Base-by-base conservation (phyloP, 2,113 vertebrate genomes). In the Burhinus oedicnemus region DNA sequence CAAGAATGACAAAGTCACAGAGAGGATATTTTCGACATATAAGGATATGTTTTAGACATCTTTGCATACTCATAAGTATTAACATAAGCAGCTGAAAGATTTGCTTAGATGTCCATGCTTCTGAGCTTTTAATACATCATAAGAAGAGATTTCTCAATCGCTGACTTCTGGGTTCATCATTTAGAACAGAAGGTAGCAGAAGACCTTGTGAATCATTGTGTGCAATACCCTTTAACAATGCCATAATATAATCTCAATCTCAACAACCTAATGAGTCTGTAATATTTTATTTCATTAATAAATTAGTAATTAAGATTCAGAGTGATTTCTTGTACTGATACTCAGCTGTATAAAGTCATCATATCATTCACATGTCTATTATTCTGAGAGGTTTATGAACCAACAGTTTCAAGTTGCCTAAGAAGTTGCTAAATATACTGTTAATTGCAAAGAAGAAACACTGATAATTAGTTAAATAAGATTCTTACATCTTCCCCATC, bases 21-120 rank as follows among this genome's bases (percentile, higher is more conserved):
- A 69, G 65, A 90, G 72, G 85, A 95, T 97, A 84, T 94, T 97
- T 97, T 96, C 14, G 27, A 92, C 95, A 80, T 96, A 97, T 79
- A 97, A 97, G 94, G 89, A 22, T 69, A 69, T 76, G 79, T 74
- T 95, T 90, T 91, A 94, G 79, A 49, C 32, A 82, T 91, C 23
- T 29, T 88, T 94, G 77, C 57, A 47, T 57, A 79, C 68, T 29
- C 30, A 8, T 77, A 95, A 94, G 71, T 66, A 78, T 79, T 93
- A 95, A 90, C 83, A 90, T 62, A 95, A 89, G 51, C 60, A 91
- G 27, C 38, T 89, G 42, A 89, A 95, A 81, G 44, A 83, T 89
- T 94, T 94, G 34, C 61, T 97, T 89, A 72, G 82, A 85, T 72
- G 29, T 66, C 32, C 51, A 42, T 78, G 18, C 7, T 69, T 72